Evolutionary conservation across 2,113 vertebrate genomes (phyloP), one percentile per base, ranked within the genome.

Genomic region (Carassius auratus): DNA sequence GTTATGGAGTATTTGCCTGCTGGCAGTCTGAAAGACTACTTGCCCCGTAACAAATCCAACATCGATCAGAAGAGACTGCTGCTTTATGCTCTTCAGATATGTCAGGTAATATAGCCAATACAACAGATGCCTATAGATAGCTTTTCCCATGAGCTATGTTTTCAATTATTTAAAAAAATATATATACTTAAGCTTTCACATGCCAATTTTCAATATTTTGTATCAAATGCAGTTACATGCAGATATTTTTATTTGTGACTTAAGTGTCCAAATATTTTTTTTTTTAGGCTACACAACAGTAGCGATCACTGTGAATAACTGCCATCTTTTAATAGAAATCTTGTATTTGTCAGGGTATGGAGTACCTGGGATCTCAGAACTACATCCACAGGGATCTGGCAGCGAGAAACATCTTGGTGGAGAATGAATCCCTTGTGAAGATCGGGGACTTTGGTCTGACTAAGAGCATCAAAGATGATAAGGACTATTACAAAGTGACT

Each of bases 1-100:
- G 96, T 97, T 84, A 97, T 97, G 96, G 96, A 97, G 87, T 97
- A 96, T 82, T 94, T 97, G 75, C 96, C 96, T 84, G 95, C 95
- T 0, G 96, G 96, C 79, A 97, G 96, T 81, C 93, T 97, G 12
- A 97, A 97, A 90, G 96, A 97, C 0, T 97, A 96, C 85, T 94
- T 97, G 0, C 96, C 95, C 1, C 92, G 93, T 76, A 95, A 95
- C 86, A 96, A 96, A 89, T 94, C 91, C 87, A 94, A 96, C 89
- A 96, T 95, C 52, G 94, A 89, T 5, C 93, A 96, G 73, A 95
- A 95, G 45, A 95, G 95, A 1, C 95, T 96, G 66, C 92, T 97
- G 62, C 92, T 91, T 87, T 97, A 96, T 0, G 96, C 96, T 0
- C 90, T 96, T 36, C 96, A 97, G 91, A 97, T 97, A 88, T 96